Base-by-base conservation (phyloP, 2,113 vertebrate genomes). In the Lampris incognitus region DNA sequence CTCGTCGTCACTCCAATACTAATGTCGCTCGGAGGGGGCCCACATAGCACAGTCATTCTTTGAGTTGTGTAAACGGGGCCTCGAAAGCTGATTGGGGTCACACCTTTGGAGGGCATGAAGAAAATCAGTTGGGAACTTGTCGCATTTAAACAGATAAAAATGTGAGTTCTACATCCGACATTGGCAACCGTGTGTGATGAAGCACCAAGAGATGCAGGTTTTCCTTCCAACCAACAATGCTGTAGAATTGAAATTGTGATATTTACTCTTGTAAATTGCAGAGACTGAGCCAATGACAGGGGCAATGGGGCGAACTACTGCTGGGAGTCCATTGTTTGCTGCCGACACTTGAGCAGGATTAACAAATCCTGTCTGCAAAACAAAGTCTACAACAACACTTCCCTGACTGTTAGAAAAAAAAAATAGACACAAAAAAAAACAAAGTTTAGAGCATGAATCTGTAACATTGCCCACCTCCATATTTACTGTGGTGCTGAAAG, bases 301-400 rank as follows among this genome's bases (percentile, higher is more conserved):
- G 4, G 82, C 91, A 66, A 86, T 58, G 0, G 1, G 0, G 0
- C 0, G 0, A 37, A 85, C 55, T 58, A 57, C 58, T 0, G 1
- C 0, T 6, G 3, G 36, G 10, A 94, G 7, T 0, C 48, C 39
- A 40, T 6, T 0, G 51, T 92, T 90, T 63, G 67, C 89, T 1
- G 4, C 0, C 0, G 4, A 38, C 0, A 92, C 40, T 76, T 77
- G 39, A 0, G 2, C 1, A 0, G 7, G 0, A 8, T 41, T 3
- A 36, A 78, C 1, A 1, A 54, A 2, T 3, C 38, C 69, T 40
- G 83, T 74, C 52, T 4, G 2, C 13, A 94, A 48, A 38, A 6
- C 61, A 55, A 76, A 92, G 10, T 89, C 74, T 74, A 51, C 55
- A 41, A 92, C 76, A n/a, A 90, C 3, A 36, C 93, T 94, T 56